Evolutionary conservation across 2,113 vertebrate genomes (phyloP), one percentile per base, ranked within the genome.

Genomic region (Echinops telfairi): DNA sequence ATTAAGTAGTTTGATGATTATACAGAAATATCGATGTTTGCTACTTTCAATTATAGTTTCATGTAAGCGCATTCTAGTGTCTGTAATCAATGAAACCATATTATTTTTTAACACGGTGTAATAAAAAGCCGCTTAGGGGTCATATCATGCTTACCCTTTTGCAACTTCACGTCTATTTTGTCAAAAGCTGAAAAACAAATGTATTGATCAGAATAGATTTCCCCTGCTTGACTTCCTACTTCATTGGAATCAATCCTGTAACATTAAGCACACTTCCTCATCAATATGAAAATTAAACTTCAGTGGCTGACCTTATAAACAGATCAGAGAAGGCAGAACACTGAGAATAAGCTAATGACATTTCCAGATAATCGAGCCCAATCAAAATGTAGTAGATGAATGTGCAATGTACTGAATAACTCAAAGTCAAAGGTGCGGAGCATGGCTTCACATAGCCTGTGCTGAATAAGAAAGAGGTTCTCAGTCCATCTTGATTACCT

Each of bases 211-310:
- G 43, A 93, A 89, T 82, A 91, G 73, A 95, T 70, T 89, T 95
- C 75, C 75, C 60, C 80, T 76, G 33, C 25, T 83, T 92, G 82
- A 86, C 71, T 96, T 95, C 92, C 88, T 94, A 86, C 92, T 25
- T 80, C 84, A 86, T 90, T 68, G 62, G 83, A 88, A 95, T 93
- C 92, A 90, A 36, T 92, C 79, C 82, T 78, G 47, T 73, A 90
- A 81, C 77, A 86, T 71, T 83, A 94, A 90, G 71, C 43, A 83
- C 76, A 84, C 88, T 92, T 94, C 89, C 84, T 92, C 92, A 92
- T 94, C 95, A 93, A 84, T 90, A 92, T 81, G 94, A 97, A 94
- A 96, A 88, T 93, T 94, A 90, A 92, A 87, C 91, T 88, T 95
- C 78, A 88, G 71, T 70, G 78, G 86, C 16, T 96, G 94, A 87